Evolutionary conservation across 1,140 invertebrate species (phyloP).

Genomic region (Ceratosolen solmsi): DNA sequence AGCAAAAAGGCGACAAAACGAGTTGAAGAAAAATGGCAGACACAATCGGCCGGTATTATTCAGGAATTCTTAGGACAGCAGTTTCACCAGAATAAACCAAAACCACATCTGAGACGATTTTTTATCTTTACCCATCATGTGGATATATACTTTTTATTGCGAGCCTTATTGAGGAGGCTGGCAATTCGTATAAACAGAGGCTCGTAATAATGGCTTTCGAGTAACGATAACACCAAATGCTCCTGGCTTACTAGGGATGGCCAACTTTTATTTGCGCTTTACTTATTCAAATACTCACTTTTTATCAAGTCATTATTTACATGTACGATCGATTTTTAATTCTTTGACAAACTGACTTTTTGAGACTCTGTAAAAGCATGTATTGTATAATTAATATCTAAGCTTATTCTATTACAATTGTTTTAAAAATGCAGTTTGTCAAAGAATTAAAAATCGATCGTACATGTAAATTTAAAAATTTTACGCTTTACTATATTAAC

Average conservation of each 20-base stretch:
- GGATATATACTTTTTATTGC: conserved; percentile 4
- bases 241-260: neutral
- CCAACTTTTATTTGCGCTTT: neutral
- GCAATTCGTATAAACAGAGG: neutral
- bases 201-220: conserved; percentile 3
- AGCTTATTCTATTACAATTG: no score
- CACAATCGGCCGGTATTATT: neutral
- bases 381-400: no score
- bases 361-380: no score
- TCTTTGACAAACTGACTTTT: no score
- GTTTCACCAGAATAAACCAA: neutral
- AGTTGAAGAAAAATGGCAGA: neutral
- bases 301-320: neutral
- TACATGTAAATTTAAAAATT: neutral
- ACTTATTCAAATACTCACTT: neutral
- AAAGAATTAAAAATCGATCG: neutral
- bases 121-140: neutral
- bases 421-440: no score
- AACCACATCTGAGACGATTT: no score
- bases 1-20: neutral
- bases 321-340: neutral
- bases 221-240: neutral
- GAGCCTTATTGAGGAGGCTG: neutral
- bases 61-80: neutral
- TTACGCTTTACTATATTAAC: no score